Percentiles rank a stretch among this genome's conserved stretches.
Evolutionary conservation across 2,113 vertebrate genomes (phyloP).

Genomic region (Dermatemys mawii): DNA sequence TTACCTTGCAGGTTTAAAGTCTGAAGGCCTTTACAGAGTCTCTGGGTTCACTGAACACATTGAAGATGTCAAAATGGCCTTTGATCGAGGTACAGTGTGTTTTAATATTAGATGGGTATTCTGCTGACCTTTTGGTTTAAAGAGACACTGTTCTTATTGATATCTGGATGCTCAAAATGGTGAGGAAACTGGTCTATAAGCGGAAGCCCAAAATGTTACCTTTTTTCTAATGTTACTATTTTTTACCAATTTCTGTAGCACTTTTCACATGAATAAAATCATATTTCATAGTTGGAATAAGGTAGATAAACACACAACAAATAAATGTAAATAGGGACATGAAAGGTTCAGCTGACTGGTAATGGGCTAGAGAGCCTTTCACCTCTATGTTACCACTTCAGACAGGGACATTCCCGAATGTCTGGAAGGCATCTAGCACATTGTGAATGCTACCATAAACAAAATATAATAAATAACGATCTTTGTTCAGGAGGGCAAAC

Average conservation of each 20-base stretch:
- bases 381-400: not conserved
- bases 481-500: not conserved
- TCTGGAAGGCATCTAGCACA: not conserved
- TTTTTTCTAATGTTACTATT: not conserved
- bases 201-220: not conserved
- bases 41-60: slow-evolving; percentile 97
- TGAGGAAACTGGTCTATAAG: not conserved
- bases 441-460: not conserved
- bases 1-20: slow-evolving; percentile 87
- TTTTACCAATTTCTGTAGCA: not conserved
- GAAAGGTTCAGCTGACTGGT: not conserved
- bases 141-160: not conserved
- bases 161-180: not conserved
- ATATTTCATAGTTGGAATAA: not conserved
- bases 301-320: not conserved
- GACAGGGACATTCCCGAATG: not conserved
- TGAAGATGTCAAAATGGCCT: slow-evolving; percentile 94
- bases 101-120: not conserved
- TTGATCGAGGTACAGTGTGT: slow-evolving; percentile 90
- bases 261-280: not conserved
- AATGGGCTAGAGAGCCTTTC: not conserved
- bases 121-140: not conserved
- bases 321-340: not conserved
- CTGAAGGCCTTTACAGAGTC: slow-evolving; percentile 96
- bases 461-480: not conserved